phyloP scores from a whole-genome alignment of 2,113 vertebrate species.

The Dicrurus megarhynchus region DNA sequence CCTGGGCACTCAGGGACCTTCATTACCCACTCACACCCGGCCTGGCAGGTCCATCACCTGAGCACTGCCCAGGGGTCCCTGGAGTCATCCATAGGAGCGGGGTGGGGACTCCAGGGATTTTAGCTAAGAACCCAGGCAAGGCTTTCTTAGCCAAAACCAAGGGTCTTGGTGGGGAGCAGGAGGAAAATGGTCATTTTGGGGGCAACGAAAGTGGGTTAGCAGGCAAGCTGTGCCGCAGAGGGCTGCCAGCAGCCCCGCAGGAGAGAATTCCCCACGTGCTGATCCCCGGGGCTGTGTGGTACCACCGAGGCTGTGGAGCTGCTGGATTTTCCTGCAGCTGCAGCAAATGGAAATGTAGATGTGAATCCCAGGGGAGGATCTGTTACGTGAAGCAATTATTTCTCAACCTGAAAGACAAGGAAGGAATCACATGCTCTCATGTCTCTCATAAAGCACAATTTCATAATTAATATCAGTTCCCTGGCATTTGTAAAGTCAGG shows the following conservation, averaged over 20 bases:
- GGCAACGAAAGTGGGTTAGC: not conserved
- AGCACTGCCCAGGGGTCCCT: accelerated
- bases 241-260: not conserved
- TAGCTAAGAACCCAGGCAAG: not conserved
- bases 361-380: not conserved
- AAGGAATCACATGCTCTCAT: not conserved
- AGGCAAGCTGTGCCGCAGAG: accelerated
- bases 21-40: accelerated
- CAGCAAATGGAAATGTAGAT: not conserved
- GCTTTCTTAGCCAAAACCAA: not conserved
- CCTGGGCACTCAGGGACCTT: not conserved
- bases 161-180: not conserved
- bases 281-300: accelerated
- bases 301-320: not conserved
- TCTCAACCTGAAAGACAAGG: not conserved
- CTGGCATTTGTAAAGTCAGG: not conserved
- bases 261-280: not conserved
- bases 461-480: not conserved
- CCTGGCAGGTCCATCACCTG: not conserved
- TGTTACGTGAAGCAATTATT: not conserved
- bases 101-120: not conserved
- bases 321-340: not conserved
- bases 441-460: not conserved
- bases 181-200: not conserved
- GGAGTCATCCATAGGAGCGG: accelerated